These are phyloP conservation scores for Acanthosepion lycidas DNA, from an alignment of 2,888 invertebrate species.

Conservation along the genomic window DNA sequence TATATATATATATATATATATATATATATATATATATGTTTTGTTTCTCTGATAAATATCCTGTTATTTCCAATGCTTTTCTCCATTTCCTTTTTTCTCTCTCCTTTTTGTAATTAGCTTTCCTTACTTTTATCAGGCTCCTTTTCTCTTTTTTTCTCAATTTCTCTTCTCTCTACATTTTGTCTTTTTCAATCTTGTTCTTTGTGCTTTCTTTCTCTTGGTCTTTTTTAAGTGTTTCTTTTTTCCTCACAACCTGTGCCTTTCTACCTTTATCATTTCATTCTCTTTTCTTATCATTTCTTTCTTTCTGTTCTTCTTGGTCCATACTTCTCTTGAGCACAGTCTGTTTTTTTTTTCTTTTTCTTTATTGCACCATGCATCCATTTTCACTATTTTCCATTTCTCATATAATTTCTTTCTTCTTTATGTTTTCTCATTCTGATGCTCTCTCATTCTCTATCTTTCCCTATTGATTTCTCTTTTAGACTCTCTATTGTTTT, in stretches of 20 bases:
- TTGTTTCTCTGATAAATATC: background rate
- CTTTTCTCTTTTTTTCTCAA: background rate
- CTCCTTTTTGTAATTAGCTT: background rate
- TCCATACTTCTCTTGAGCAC: background rate
- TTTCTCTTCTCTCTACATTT: background rate
- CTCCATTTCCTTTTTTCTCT: background rate
- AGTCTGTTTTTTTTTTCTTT: background rate
- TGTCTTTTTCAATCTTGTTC: background rate
- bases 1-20: too few species aligned
- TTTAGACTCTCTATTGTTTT: background rate
- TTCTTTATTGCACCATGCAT: background rate
- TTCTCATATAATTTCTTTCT: background rate
- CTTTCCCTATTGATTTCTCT: background rate
- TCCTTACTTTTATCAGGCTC: background rate
- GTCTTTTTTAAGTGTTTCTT: background rate
- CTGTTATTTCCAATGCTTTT: background rate
- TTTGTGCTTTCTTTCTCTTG: background rate
- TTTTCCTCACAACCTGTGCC: background rate
- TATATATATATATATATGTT: background rate
- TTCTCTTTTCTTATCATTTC: background rate
- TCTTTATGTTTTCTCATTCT: background rate
- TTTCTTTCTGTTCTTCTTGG: background rate
- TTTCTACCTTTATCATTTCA: background rate
- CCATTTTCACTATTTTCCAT: background rate
- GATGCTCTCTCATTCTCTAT: background rate